These are phyloP conservation scores for Noturus placidus DNA, from an alignment of 2,113 vertebrate species.

Conservation along the genomic window DNA sequence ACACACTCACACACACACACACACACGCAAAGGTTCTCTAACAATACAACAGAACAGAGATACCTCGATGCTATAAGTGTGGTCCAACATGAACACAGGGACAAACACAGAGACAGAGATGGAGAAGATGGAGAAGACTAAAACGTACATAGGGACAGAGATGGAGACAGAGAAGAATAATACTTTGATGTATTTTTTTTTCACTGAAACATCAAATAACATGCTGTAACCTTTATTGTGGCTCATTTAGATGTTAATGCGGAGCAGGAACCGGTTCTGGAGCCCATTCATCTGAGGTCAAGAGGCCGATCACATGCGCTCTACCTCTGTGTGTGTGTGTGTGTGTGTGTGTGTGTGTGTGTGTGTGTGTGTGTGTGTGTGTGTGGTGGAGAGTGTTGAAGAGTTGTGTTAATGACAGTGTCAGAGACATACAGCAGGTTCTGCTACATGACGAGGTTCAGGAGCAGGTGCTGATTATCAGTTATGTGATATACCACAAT, in stretches of 20 bases:
- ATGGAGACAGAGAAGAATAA: neutral
- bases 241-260: constrained; percentile 79
- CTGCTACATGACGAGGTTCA: neutral
- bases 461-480: constrained; percentile 5
- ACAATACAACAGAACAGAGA: constrained; percentile 1
- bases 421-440: constrained; percentile 12
- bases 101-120: neutral
- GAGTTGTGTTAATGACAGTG: neutral
- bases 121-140: neutral
- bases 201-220: constrained; percentile 84
- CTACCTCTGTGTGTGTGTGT: constrained; percentile 22
- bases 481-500: neutral
- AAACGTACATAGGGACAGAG: neutral
- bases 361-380: constrained; percentile 2
- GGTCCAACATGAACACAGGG: neutral
- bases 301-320: constrained; percentile 65
- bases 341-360: neutral
- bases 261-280: constrained; percentile 50
- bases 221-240: constrained; percentile 65
- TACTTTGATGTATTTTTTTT: constrained; percentile 83
- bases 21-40: constrained; percentile 34
- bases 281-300: constrained; percentile 69
- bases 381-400: neutral
- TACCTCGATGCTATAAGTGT: neutral
- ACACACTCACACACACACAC: constrained; percentile 15